Evolutionary conservation across 1,140 invertebrate species (phyloP).

Genomic region (Hyles euphorbiae): DNA sequence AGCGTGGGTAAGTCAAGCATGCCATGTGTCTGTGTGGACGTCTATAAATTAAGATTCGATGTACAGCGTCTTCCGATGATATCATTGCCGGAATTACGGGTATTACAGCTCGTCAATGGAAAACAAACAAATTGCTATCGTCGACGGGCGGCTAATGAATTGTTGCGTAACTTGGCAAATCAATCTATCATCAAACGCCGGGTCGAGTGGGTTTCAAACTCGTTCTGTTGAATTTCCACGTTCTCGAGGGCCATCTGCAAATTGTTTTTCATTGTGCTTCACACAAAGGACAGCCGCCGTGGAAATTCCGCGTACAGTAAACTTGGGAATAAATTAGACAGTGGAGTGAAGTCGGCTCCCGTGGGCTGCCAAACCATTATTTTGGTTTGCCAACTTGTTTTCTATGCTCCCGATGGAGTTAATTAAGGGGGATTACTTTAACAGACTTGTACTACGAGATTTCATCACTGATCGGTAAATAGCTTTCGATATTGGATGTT

Average conservation of each 20-base stretch:
- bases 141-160: constrained; percentile 14
- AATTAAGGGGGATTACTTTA: constrained; percentile 39
- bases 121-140: constrained; percentile 5
- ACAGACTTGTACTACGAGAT: constrained; percentile 25
- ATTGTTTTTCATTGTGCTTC: constrained; percentile 31
- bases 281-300: constrained; percentile 31
- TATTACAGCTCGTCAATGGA: constrained; percentile 7
- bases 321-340: constrained; percentile 37
- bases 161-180: constrained; percentile 19
- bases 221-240: constrained; percentile 1
- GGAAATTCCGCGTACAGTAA: constrained; percentile 29
- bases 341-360: constrained; percentile 20
- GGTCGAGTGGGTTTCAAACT: constrained; percentile 17
- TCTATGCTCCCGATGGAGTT: constrained; percentile 32
- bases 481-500: no score
- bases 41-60: background rate
- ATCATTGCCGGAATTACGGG: background rate
- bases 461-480: constrained; percentile 7
- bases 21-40: background rate
- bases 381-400: constrained; percentile 27
- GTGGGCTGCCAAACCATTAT: constrained; percentile 26
- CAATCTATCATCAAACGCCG: constrained; percentile 11
- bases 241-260: constrained; percentile 8
- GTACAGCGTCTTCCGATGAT: background rate
- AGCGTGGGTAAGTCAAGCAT: background rate